Percentiles rank a stretch among this genome's conserved stretches.
phyloP scores from a whole-genome alignment of 2,888 invertebrate genomes.

The Drosophila birchii region DNA sequence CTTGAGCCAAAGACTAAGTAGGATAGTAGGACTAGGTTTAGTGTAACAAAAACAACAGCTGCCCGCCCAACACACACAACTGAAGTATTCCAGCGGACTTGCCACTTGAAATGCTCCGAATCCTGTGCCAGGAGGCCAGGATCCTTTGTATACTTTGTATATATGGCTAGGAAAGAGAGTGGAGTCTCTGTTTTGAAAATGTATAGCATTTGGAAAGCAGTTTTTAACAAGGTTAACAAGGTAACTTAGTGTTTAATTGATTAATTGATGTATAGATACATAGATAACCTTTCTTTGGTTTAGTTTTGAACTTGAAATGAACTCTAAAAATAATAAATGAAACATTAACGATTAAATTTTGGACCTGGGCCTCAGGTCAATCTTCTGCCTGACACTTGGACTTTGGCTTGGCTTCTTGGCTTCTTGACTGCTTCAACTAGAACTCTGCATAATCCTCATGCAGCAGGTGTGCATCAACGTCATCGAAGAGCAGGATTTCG shows the following conservation, averaged over 20 bases:
- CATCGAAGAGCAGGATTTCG: constrained; percentile 4
- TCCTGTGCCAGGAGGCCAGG: background rate
- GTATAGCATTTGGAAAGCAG: background rate
- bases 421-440: background rate
- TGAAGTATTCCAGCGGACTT: constrained; percentile 29
- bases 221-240: background rate
- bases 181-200: background rate
- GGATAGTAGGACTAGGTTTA: constrained; percentile 18
- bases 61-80: constrained; percentile 6
- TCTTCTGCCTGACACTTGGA: background rate
- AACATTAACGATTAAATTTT: background rate
- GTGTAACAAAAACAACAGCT: background rate
- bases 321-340: constrained; percentile 6
- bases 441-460: constrained; percentile 21
- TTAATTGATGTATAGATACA: background rate
- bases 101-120: constrained; percentile 1
- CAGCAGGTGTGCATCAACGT: constrained; percentile 18
- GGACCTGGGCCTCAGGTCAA: background rate
- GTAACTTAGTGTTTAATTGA: background rate
- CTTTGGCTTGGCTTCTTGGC: background rate
- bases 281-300: background rate
- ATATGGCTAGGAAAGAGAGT: background rate
- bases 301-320: background rate
- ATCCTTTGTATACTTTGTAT: no score
- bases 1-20: constrained; percentile 48